Conservation (phyloP, 2,113 vertebrate species). For the Mormyrus iriodes region DNA sequence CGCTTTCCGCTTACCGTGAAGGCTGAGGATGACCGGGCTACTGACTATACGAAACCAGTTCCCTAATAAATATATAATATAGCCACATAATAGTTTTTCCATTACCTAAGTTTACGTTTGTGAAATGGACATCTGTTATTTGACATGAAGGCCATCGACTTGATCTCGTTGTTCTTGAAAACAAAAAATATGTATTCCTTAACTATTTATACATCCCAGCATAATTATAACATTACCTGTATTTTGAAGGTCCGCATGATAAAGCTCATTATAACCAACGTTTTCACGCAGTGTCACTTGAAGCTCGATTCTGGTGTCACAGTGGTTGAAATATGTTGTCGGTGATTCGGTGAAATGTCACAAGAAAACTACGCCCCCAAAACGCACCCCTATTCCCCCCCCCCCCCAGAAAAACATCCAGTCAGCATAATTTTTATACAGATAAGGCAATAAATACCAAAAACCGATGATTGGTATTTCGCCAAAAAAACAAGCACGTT, state of each 20-base stretch:
- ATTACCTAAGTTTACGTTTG: neutral
- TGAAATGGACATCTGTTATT: neutral
- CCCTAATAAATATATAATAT: slow-evolving; percentile 1
- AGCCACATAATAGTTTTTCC: neutral
- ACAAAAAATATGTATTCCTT: neutral
- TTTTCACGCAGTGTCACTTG: neutral
- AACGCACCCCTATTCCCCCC: neutral
- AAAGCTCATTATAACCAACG: neutral
- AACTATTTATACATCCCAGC: neutral
- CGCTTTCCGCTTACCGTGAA: neutral
- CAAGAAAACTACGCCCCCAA: neutral
- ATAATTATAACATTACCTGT: neutral
- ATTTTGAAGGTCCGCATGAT: neutral
- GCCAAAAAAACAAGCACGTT: neutral
- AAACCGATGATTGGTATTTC: neutral
- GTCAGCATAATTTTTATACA: neutral
- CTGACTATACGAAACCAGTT: neutral
- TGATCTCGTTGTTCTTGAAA: neutral
- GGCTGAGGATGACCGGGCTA: neutral
- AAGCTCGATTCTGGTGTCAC: neutral
- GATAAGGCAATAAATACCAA: neutral
- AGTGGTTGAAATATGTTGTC: neutral
- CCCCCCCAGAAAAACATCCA: neutral
- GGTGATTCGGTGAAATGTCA: slow-evolving; percentile 2
- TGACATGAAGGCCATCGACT: neutral